Conservation (phyloP, 1,140 invertebrate genomes). For the Aphaenogaster rudis region DNA sequence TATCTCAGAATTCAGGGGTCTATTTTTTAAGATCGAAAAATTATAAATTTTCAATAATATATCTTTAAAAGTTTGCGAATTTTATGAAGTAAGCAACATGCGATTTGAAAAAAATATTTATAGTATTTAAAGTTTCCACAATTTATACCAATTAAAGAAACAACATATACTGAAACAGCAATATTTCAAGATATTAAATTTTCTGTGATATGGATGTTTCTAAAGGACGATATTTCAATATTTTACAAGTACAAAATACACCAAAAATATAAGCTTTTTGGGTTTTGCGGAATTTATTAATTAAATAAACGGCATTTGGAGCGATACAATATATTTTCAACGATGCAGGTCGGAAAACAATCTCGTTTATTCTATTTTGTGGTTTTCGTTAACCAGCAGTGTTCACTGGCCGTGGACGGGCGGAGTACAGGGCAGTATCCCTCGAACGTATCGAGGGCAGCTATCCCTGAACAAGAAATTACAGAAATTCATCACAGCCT, state of each 20-base stretch:
- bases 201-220: neutral
- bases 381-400: slow-evolving; percentile 9
- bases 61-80: neutral
- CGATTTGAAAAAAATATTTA: neutral
- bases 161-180: neutral
- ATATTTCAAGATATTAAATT: neutral
- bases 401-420: neutral
- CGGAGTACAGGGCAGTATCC: neutral
- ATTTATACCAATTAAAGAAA: slow-evolving; percentile 11
- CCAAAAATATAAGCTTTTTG: neutral
- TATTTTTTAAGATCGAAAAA: neutral
- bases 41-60: neutral
- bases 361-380: neutral
- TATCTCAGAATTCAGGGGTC: too few species aligned
- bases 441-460: neutral
- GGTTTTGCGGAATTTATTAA: neutral
- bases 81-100: neutral
- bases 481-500: slow-evolving; percentile 17
- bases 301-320: neutral
- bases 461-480: slow-evolving; percentile 6
- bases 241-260: neutral
- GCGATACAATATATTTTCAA: neutral
- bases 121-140: neutral
- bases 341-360: neutral
- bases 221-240: neutral